These are phyloP conservation scores for Neostethus bicornis DNA, from an alignment of 2,797 vertebrate genomes.

Conservation along the genomic window DNA sequence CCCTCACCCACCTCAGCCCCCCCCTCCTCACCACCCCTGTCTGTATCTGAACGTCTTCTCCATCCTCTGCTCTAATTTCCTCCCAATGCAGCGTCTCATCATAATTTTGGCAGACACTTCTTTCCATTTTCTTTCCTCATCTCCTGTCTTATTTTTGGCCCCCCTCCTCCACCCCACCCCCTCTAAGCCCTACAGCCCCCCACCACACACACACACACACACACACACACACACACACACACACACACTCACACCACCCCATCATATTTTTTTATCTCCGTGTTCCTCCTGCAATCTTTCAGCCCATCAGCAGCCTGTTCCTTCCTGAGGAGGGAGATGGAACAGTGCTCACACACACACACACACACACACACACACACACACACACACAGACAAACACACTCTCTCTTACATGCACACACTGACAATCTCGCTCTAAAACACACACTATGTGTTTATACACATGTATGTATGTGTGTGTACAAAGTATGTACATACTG, in stretches of 20 bases:
- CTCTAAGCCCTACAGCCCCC: conserved; percentile 25
- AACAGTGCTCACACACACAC: conserved; percentile 66
- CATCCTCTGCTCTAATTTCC: conserved; percentile 63
- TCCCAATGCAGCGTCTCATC: conserved; percentile 72
- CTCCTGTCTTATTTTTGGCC: conserved; percentile 71
- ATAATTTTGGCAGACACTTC: conserved; percentile 70
- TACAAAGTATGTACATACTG: no score
- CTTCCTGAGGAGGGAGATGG: conserved; percentile 67
- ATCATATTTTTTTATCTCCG: conserved; percentile 19
- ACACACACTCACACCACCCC: no score
- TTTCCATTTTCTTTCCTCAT: conserved; percentile 76
- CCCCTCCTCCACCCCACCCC: conserved; percentile 18
- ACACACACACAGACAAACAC: conserved; percentile 47
- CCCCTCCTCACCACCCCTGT: conserved; percentile 33
- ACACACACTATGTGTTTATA: no score
- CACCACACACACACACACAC: no score
- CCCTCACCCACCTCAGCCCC: conserved; percentile 20
- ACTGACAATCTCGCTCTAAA: no score
- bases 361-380: conserved; percentile 30
- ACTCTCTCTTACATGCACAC: no score
- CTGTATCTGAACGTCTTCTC: conserved; percentile 57
- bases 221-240: no score
- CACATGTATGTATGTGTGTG: no score
- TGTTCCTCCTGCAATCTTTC: conserved; percentile 71
- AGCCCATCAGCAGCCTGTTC: conserved; percentile 72